Evolutionary conservation across 2,888 invertebrate species (phyloP).

Genomic region (Vesta saturnalis): DNA sequence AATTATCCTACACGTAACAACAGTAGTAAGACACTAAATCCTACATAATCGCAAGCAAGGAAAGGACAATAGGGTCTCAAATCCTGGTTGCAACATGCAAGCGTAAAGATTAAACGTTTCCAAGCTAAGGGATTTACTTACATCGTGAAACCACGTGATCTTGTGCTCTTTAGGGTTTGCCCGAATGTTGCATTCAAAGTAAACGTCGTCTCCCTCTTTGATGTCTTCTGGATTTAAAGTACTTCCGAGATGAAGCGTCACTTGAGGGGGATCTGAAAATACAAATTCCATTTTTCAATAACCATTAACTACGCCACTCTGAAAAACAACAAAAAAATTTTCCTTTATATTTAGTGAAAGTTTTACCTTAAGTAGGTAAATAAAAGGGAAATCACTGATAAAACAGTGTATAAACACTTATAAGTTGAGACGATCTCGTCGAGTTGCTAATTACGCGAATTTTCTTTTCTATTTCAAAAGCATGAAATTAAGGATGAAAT

Average conservation of each 20-base stretch:
- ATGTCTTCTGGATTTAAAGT: slow-evolving; percentile 80
- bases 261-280: slow-evolving; percentile 77
- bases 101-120: slow-evolving; percentile 37
- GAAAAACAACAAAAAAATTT: background rate
- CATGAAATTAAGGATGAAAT: slow-evolving; percentile 47
- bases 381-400: background rate
- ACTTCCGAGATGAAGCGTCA: slow-evolving; percentile 76
- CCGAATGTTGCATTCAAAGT: slow-evolving; percentile 81
- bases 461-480: slow-evolving; percentile 37
- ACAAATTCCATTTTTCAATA: slow-evolving; percentile 20
- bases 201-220: slow-evolving; percentile 83
- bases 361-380: background rate
- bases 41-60: slow-evolving; percentile 47
- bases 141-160: slow-evolving; percentile 81
- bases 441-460: slow-evolving; percentile 48
- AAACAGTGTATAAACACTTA: slow-evolving; percentile 15
- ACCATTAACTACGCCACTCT: background rate
- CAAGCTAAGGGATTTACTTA: slow-evolving; percentile 63
- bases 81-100: slow-evolving; percentile 44
- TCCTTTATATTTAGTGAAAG: background rate
- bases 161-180: slow-evolving; percentile 80
- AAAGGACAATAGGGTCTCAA: slow-evolving; percentile 45
- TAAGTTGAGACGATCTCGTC: slow-evolving; percentile 29
- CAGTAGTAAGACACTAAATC: slow-evolving; percentile 46
- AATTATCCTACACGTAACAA: slow-evolving; percentile 29